Conservation (phyloP, 37 sponge, comb jelly and placozoan genomes). For the Diacarnus erythraeanus region DNA sequence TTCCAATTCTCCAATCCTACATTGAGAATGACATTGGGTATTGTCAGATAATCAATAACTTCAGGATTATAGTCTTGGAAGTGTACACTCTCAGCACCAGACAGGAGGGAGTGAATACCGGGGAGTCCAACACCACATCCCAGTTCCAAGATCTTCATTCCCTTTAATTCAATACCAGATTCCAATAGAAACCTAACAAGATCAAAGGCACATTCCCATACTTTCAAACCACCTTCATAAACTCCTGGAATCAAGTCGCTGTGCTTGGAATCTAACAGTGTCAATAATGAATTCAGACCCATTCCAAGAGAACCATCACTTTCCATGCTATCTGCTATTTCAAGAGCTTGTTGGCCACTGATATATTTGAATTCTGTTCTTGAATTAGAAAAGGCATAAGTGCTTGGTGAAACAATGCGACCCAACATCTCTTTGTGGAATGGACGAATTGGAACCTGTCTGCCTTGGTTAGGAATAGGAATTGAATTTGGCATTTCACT, state of each 20-base stretch:
- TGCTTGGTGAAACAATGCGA: background rate
- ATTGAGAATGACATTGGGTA: slow-evolving; percentile 72
- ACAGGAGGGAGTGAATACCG: slow-evolving; percentile 70
- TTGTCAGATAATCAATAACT: slow-evolving; percentile 79
- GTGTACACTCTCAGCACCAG: slow-evolving; percentile 56
- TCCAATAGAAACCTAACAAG: slow-evolving; percentile 57
- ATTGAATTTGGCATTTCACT: background rate
- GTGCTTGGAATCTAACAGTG: slow-evolving; percentile 11
- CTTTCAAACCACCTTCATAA: slow-evolving; percentile 95
- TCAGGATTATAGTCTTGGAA: slow-evolving; percentile 96
- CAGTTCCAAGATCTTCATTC: slow-evolving; percentile 78
- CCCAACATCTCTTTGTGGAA: background rate
- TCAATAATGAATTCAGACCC: slow-evolving; percentile 9
- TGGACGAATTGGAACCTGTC: background rate
- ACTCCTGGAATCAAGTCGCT: slow-evolving; percentile 86
- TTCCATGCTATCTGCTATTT: background rate
- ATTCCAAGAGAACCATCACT: too few relatives aligned
- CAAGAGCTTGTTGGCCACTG: background rate
- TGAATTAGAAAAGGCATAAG: background rate
- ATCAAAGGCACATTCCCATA: slow-evolving; percentile 96
- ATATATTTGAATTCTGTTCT: background rate
- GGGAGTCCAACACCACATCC: slow-evolving; percentile 96
- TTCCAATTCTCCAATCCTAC: too few relatives aligned
- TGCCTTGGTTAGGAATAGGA: background rate
- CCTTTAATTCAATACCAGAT: slow-evolving; percentile 5